Conservation (phyloP, 2,797 vertebrate species). For the Falco concolor region DNA sequence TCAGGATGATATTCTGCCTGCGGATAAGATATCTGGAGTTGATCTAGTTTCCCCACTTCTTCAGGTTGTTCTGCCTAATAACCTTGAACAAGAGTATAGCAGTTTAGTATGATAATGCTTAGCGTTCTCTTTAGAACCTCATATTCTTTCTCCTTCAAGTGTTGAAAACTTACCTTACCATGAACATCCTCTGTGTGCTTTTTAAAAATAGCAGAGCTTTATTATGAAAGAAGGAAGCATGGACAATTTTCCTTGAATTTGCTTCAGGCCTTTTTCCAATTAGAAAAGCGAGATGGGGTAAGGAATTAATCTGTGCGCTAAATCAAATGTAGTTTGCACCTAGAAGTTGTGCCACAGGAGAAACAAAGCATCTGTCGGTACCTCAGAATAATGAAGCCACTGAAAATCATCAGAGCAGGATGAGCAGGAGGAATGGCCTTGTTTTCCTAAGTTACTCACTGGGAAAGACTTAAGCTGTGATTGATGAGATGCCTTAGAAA, state of each 20-base stretch:
- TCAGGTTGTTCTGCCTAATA: neutral
- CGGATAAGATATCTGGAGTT: neutral
- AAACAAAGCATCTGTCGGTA: neutral
- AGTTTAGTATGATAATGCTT: neutral
- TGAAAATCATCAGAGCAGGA: neutral
- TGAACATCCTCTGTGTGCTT: neutral
- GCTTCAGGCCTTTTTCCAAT: neutral
- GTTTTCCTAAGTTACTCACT: neutral
- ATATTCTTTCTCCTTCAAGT: neutral
- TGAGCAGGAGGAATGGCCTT: neutral
- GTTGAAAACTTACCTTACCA: neutral
- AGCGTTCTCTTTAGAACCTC: neutral
- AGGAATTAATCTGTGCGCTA: neutral
- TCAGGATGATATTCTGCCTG: neutral
- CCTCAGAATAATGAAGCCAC: neutral
- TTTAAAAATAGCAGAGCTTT: neutral
- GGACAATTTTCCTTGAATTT: neutral
- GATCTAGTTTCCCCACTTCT: neutral
- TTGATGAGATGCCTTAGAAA: constrained; percentile 9
- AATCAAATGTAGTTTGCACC: neutral
- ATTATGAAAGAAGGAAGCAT: neutral
- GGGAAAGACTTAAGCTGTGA: neutral
- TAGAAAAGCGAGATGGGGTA: neutral
- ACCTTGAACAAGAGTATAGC: neutral
- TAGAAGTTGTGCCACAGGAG: neutral